A percentile compares a stretch with the other conserved stretches of the same genome.
Conservation (phyloP, 2,113 vertebrate species). For the Meriones unguiculatus region DNA sequence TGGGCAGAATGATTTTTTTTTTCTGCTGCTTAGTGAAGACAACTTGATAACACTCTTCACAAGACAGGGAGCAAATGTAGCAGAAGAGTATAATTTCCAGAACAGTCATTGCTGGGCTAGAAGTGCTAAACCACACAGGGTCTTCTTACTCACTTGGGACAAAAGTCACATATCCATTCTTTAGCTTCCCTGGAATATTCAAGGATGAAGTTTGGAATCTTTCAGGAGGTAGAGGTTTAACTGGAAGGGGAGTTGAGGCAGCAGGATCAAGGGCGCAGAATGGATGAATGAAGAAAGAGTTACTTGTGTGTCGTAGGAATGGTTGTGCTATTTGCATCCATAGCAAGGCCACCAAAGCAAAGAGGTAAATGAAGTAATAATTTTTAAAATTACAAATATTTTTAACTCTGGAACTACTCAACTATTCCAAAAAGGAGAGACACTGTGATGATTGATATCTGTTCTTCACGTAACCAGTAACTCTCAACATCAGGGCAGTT, state of each 20-base stretch:
- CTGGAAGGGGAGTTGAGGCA: not conserved
- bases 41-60: constrained; percentile 82
- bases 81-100: constrained; percentile 81
- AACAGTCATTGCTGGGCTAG: constrained; percentile 67
- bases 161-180: not conserved
- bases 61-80: constrained; percentile 65
- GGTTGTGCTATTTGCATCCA: not conserved
- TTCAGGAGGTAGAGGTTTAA: not conserved
- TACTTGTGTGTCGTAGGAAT: not conserved
- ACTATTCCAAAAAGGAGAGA: not conserved
- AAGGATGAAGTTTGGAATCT: not conserved
- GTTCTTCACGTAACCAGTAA: not conserved
- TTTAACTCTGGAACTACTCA: not conserved
- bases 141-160: constrained; percentile 3
- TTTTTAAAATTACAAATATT: not conserved
- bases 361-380: not conserved
- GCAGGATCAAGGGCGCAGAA: not conserved
- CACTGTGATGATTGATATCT: not conserved
- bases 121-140: constrained; percentile 37
- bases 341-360: not conserved
- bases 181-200: not conserved
- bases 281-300: not conserved
- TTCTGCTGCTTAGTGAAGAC: constrained; percentile 74
- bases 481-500: not conserved
- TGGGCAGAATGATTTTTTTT: constrained; percentile 74